phyloP scores from a whole-genome alignment of 2,888 invertebrate species.

The Seira musarum region DNA sequence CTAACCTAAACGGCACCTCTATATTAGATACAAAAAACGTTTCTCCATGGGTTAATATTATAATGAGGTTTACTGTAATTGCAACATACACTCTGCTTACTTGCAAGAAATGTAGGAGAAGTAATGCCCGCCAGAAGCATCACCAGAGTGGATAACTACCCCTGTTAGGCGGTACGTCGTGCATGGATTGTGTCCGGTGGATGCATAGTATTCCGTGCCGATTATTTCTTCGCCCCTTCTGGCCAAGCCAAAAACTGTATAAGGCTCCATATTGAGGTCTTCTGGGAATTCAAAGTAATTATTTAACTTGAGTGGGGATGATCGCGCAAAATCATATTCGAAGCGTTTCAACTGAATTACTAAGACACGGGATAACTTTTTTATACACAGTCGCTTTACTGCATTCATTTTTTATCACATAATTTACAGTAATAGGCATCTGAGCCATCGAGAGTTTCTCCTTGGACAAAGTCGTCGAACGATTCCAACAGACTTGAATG shows the following conservation, averaged over 20 bases:
- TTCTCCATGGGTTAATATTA: no score
- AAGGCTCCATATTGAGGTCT: conserved; percentile 95
- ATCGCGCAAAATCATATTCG: conserved; percentile 98
- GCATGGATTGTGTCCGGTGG: conserved; percentile 75
- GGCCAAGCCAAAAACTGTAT: conserved; percentile 89
- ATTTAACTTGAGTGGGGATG: conserved; percentile 99
- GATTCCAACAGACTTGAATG: conserved; percentile 97
- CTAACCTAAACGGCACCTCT: no score
- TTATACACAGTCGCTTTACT: conserved; percentile 96
- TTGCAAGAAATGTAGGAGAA: conserved; percentile 96
- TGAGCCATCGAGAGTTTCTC: conserved; percentile 96
- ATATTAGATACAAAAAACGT: no score
- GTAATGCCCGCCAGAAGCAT: conserved; percentile 98
- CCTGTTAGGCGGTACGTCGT: conserved; percentile 95
- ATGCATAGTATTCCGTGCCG: conserved; percentile 76
- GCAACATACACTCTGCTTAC: conserved; percentile 75
- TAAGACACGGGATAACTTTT: conserved; percentile 95
- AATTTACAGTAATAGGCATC: conserved; percentile 99
- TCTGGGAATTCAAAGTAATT: conserved; percentile 99
- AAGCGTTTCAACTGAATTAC: conserved; percentile 98
- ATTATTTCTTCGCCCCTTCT: conserved; percentile 95
- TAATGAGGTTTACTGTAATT: no score
- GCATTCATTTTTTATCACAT: conserved; percentile 98
- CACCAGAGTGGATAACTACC: conserved; percentile 98
- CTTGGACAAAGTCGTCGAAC: conserved; percentile 97